Percentiles rank a stretch among this genome's conserved stretches.
Conservation (phyloP, 2,113 vertebrate genomes). For the Antechinus stuartii region DNA sequence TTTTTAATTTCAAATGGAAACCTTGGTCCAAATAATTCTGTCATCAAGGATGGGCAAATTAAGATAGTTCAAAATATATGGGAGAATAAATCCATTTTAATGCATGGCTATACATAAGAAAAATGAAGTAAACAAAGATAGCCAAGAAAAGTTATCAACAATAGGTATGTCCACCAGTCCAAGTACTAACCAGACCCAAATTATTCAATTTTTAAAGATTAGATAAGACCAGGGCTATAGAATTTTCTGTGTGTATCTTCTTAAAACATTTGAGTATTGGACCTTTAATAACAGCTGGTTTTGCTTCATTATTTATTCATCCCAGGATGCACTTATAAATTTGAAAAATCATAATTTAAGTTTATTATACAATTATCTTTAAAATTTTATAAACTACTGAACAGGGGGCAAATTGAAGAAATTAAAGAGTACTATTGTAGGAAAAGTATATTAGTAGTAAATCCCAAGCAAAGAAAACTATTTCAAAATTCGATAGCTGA, state of each 20-base stretch:
- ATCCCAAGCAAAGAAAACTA: constrained; percentile 21
- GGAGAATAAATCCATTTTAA: background rate
- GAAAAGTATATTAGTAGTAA: background rate
- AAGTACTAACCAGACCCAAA: background rate
- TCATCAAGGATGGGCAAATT: background rate
- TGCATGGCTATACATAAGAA: background rate
- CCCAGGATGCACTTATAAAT: constrained; percentile 59
- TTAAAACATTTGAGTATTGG: constrained; percentile 10
- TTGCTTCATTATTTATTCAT: constrained; percentile 62
- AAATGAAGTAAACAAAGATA: background rate
- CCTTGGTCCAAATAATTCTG: constrained; percentile 16
- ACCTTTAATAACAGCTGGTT: constrained; percentile 38
- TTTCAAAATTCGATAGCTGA: background rate
- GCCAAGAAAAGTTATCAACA: background rate
- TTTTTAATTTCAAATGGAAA: constrained; percentile 33
- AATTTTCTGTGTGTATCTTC: background rate
- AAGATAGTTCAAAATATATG: constrained; percentile 5
- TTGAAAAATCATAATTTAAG: constrained; percentile 54
- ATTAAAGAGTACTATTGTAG: constrained; percentile 21
- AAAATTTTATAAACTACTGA: constrained; percentile 64
- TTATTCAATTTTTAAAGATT: constrained; percentile 48
- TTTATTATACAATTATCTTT: constrained; percentile 63
- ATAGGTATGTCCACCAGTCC: background rate
- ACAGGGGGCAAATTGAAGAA: constrained; percentile 17
- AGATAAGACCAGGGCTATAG: constrained; percentile 1